A percentile compares a stretch with the other conserved stretches of the same genome.
Conservation (phyloP, 1,140 invertebrate genomes). For the Nephotettix cincticeps region DNA sequence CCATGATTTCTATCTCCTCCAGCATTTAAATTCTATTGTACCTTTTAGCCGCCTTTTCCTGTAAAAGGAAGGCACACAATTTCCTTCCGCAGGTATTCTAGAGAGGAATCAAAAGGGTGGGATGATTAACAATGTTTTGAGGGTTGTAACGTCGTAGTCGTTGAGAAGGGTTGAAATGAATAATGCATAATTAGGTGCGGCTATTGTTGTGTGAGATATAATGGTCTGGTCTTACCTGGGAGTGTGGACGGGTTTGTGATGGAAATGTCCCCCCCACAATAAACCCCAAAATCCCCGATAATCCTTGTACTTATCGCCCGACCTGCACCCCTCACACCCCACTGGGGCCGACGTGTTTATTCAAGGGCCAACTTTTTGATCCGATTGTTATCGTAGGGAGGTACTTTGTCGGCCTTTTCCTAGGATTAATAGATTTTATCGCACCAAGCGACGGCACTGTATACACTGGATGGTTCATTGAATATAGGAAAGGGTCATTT, state of each 20-base stretch:
- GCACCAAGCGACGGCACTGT: not conserved
- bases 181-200: not conserved
- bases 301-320: conserved; percentile 5
- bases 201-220: not conserved
- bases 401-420: not conserved
- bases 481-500: not conserved
- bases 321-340: not conserved
- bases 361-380: conserved; percentile 10
- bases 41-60: not conserved
- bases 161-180: not conserved
- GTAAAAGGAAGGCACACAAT: not conserved
- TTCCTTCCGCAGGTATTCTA: not conserved
- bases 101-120: not conserved
- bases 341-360: not conserved
- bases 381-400: not conserved
- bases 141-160: not conserved
- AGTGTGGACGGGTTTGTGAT: not conserved
- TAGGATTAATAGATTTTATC: conserved; percentile 1
- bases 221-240: not conserved
- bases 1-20: too few relatives aligned
- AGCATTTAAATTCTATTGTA: not conserved
- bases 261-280: not conserved
- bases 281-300: conserved; percentile 3
- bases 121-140: conserved; percentile 6
- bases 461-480: not conserved